Evolutionary conservation across 2,113 vertebrate species (phyloP).

Genomic region (Thinocorus orbignyianus): DNA sequence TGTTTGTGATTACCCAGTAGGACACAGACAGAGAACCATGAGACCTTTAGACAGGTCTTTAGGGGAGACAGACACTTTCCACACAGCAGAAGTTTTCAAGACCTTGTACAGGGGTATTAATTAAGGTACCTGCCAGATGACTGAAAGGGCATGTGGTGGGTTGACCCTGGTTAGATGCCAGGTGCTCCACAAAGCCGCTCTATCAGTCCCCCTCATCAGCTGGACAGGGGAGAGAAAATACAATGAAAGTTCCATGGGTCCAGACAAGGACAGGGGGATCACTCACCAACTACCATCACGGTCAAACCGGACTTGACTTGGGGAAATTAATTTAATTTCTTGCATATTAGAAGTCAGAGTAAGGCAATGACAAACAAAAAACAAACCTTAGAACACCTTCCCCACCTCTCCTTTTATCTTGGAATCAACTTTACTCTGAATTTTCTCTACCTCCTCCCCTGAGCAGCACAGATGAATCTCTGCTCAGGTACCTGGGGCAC

Average conservation of each 20-base stretch:
- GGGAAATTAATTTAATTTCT: neutral
- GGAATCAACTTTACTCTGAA: neutral
- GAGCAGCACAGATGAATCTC: too few species aligned
- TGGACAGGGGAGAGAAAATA: neutral
- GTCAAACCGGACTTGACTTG: neutral
- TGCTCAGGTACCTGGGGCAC: too few species aligned
- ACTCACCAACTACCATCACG: neutral
- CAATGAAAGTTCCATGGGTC: neutral
- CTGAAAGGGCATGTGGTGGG: neutral
- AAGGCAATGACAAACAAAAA: neutral
- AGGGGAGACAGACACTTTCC: neutral
- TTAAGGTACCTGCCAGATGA: neutral
- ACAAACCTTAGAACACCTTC: neutral
- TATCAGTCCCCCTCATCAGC: neutral
- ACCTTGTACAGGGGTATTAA: neutral
- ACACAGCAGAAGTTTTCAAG: neutral
- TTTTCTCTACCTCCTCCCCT: neutral
- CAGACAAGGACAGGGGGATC: neutral
- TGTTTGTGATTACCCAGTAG: neutral
- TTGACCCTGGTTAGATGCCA: neutral
- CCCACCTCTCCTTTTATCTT: neutral
- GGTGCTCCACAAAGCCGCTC: neutral
- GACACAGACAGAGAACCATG: neutral
- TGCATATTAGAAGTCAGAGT: neutral
- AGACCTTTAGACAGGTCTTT: neutral